Evolutionary conservation across 1,140 invertebrate species (phyloP), one percentile per base, ranked within the genome.

Genomic region (Aphaenogaster ashmeadi): DNA sequence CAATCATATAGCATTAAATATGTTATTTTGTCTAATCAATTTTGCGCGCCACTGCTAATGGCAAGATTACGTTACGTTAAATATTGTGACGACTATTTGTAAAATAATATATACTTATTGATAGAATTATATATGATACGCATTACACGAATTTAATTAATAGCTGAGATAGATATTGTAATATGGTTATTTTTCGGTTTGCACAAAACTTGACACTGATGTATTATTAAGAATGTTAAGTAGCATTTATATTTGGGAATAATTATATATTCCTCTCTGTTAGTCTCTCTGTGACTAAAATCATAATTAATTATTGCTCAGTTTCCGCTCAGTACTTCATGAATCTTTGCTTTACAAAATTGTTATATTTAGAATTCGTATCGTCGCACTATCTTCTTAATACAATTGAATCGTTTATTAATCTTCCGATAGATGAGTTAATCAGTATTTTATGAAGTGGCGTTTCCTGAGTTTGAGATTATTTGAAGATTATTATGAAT

Each of bases 401-500:
- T 67, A 50, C 33, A 7, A 67, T 67, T 80, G 44, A 52, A 67
- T 66, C 56, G 9, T 44, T 78, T 66, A 47, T 66, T n/a, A 66
- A 38, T 67, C 44, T 50, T 79, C 13, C 33, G 9, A 52, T 52
- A 36, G 44, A 62, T 11, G 6, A 66, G 47, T 3, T 80, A 27
- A 80, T 80, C 44, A 41, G 13, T 41, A 13, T 67, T 80, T 77
- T 18, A 80, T 52, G n/a, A 50, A 66, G 7, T 3, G 33, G 11
- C 13, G 8, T 44, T 80, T 80, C 44, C 18, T 27, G 44, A 50
- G 36, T 52, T 67, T 7, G 33, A 80, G 33, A 67, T 80, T 67
- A 80, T 38, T 67, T 52, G 11, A 80, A 54, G 54, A 60, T 77
- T 58, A 77, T 58, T 58, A 58, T 77, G 38, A 77, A 77, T 77